These are phyloP conservation scores for Sula dactylatra DNA, from an alignment of 2,113 vertebrate species.

Conservation along the genomic window DNA sequence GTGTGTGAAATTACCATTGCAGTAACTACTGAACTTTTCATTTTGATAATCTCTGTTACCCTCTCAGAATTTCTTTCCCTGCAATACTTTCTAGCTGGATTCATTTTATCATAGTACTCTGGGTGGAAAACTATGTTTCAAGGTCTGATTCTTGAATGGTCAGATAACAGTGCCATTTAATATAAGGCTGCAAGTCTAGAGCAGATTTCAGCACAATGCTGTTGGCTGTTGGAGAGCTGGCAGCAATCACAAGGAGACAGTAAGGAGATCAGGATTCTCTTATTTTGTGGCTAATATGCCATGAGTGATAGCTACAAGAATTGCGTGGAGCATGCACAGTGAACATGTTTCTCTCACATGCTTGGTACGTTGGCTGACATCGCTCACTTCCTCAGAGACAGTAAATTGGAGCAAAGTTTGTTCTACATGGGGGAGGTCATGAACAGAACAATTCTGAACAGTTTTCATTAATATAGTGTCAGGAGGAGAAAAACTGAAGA, in stretches of 20 bases:
- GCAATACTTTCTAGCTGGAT: background rate
- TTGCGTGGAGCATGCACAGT: background rate
- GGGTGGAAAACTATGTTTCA: background rate
- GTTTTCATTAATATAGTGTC: background rate
- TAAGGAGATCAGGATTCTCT: background rate
- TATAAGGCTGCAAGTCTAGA: background rate
- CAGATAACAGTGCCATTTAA: background rate
- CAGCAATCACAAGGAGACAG: background rate
- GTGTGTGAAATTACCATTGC: background rate
- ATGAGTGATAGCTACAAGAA: background rate
- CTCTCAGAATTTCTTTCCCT: background rate
- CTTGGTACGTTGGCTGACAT: background rate
- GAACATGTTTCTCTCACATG: background rate
- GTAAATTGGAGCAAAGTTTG: background rate
- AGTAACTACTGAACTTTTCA: background rate
- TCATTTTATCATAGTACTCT: background rate
- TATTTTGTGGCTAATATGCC: background rate
- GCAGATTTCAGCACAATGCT: background rate
- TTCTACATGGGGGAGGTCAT: background rate
- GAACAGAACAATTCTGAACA: background rate
- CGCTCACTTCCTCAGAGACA: background rate
- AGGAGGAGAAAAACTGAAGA: background rate
- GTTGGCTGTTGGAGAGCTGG: background rate
- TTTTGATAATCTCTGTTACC: background rate
- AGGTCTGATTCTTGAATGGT: background rate